Conservation (phyloP, 2,113 vertebrate genomes). For the Daboia siamensis region DNA sequence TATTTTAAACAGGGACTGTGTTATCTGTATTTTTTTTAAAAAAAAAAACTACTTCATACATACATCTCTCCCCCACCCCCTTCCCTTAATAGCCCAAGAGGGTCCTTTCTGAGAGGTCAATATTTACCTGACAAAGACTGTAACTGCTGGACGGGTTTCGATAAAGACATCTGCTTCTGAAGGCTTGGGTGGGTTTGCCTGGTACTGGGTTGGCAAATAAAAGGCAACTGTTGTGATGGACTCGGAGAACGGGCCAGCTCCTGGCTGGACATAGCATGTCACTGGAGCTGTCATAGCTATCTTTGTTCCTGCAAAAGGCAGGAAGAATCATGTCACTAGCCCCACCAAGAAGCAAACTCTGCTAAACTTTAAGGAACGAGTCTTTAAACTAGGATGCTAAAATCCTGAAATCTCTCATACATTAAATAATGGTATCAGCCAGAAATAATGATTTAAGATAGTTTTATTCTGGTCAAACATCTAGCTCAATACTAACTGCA, state of each 20-base stretch:
- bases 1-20: neutral
- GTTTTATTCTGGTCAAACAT: neutral
- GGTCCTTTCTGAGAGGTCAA: neutral
- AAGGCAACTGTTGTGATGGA: conserved; percentile 70
- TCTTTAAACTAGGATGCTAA: neutral
- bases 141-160: conserved; percentile 75
- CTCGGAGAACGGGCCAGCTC: conserved; percentile 65
- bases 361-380: neutral
- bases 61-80: neutral
- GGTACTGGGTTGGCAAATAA: conserved; percentile 70
- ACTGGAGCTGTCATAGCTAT: conserved; percentile 75
- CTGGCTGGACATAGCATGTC: conserved; percentile 71
- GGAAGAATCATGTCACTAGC: neutral
- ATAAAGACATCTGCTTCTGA: conserved; percentile 67
- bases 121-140: conserved; percentile 73
- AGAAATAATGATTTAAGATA: neutral
- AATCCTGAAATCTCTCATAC: neutral
- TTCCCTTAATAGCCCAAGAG: neutral
- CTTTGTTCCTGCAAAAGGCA: conserved; percentile 64
- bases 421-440: neutral
- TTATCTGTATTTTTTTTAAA: neutral
- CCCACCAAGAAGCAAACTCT: neutral
- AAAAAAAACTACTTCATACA: too few relatives aligned
- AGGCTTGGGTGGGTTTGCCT: conserved; percentile 70
- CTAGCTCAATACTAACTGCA: neutral